These are phyloP conservation scores for Ceryle rudis DNA, from an alignment of 2,797 vertebrate species.

Conservation along the genomic window DNA sequence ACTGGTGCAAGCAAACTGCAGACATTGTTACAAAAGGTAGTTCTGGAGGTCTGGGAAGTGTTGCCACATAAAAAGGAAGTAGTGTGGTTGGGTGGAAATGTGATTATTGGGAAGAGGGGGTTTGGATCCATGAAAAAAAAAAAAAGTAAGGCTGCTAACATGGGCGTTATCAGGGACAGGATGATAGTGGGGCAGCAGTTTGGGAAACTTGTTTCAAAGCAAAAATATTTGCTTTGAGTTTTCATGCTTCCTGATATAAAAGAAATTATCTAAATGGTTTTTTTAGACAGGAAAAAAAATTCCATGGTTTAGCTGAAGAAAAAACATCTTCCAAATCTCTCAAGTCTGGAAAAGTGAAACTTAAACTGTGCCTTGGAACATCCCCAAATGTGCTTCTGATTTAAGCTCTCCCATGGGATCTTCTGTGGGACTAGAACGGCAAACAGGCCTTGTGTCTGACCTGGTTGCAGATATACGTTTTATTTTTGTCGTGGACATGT, in stretches of 20 bases:
- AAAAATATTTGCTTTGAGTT: background rate
- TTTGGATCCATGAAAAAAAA: background rate
- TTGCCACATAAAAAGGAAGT: background rate
- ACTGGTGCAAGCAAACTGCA: background rate
- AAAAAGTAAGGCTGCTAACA: background rate
- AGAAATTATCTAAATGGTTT: background rate
- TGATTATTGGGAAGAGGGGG: background rate
- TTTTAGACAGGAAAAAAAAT: background rate
- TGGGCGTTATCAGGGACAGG: background rate
- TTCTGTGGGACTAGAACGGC: background rate
- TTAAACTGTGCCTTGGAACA: accelerated
- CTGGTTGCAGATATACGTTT: background rate
- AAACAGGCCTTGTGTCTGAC: background rate
- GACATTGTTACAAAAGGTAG: background rate
- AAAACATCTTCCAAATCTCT: background rate
- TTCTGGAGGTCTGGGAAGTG: background rate
- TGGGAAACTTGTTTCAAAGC: background rate
- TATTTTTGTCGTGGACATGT: background rate
- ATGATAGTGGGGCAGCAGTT: background rate
- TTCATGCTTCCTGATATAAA: background rate
- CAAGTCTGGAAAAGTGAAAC: background rate
- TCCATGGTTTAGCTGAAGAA: background rate
- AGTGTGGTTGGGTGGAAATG: background rate
- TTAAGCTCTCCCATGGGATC: background rate
- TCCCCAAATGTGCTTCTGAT: background rate